Base-by-base conservation (phyloP, 37 sponge, comb jelly and placozoan genomes). In the Aplysina aerophoba region DNA sequence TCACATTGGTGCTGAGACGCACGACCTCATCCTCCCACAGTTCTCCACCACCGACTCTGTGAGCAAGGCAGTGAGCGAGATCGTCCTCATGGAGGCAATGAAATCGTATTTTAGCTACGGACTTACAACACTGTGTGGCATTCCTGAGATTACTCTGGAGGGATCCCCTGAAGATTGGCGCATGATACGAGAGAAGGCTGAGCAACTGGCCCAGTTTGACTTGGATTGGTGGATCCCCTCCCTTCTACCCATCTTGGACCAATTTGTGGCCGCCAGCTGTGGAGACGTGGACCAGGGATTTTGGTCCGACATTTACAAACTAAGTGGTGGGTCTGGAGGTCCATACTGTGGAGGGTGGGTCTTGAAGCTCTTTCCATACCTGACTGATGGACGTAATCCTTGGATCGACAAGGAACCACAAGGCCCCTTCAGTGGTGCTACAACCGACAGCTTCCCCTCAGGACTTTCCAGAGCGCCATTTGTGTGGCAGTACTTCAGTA, bases 131-230 rank as follows among this genome's bases (percentile, higher is more conserved):
- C 0, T 36, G 0, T 91, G 91, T 91, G 91, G 91, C 33, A 85
- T 91, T 41, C 91, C 91, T 25, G 85, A 84, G 58, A 84, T 91
- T 38, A 91, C 91, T 55, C 68, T 91, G 15, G 85, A 84, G 35
- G 91, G 91, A 0, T 84, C 91, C 19, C 50, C 61, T 13, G 73
- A 80, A 5, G 91, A 91, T 81, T 91, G 91, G 91, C 77, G 69
- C 55, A 31, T 33, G 74, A 58, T 91, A 4, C 80, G 77, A 25
- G 81, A 87, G 15, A 87, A 83, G 65, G 88, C 77, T 5, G 37
- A 56, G 16, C 36, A 36, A 25, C 81, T 91, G 25, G 55, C 73
- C 6, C 67, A 91, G 58, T 91, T 69, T 66, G 66, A 82, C 83
- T 38, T 91, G 73, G 64, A 79, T 22, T 87, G 88, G 88, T 91